Conservation (phyloP, 2,113 vertebrate genomes). For the Micronycteris hirsuta region DNA sequence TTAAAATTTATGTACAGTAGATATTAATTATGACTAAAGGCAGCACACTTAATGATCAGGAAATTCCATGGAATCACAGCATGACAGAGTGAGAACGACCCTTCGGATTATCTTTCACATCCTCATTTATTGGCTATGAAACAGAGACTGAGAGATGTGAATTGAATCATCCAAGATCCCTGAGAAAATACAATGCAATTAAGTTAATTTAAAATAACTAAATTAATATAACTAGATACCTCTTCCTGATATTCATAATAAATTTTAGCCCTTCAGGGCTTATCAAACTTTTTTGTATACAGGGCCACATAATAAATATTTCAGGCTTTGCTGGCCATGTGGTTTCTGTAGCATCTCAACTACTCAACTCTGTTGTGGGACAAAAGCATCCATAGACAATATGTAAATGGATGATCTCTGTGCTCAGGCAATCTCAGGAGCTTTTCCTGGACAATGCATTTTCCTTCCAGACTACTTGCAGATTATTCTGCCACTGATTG, state of each 20-base stretch:
- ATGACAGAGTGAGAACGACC: background rate
- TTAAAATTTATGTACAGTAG: background rate
- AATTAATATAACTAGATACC: background rate
- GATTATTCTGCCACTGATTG: background rate
- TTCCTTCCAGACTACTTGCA: background rate
- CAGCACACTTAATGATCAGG: background rate
- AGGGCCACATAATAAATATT: background rate
- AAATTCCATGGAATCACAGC: background rate
- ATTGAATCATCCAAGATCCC: background rate
- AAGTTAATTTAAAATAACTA: background rate
- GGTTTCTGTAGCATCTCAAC: background rate
- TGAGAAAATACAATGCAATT: background rate
- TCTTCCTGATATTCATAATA: background rate
- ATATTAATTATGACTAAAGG: background rate
- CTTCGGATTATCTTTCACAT: background rate
- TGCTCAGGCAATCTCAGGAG: background rate
- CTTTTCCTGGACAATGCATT: background rate
- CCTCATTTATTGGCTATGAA: background rate
- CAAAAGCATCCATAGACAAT: accelerated
- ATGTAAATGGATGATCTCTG: background rate
- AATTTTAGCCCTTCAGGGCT: background rate
- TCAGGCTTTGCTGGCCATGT: background rate
- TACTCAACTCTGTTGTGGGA: background rate
- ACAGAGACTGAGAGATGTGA: background rate
- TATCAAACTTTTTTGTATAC: background rate